phyloP scores from a whole-genome alignment of 1,140 invertebrate species.

The Marisa cornuarietis region DNA sequence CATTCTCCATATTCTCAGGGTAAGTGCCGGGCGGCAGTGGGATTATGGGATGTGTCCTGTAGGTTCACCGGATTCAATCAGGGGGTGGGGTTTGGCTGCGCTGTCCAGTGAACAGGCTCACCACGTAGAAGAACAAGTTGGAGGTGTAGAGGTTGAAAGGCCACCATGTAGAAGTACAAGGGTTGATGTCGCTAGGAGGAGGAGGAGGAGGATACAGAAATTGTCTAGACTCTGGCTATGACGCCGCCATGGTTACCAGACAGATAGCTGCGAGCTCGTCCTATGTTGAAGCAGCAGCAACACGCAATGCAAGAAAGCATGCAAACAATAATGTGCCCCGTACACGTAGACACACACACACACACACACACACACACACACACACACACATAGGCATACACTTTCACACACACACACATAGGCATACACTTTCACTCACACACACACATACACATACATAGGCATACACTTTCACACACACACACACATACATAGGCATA shows the following conservation, averaged over 20 bases:
- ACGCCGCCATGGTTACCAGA: not conserved
- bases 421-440: too few species aligned
- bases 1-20: too few species aligned
- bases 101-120: not conserved
- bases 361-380: slow-evolving; percentile 8
- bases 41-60: too few species aligned
- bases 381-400: slow-evolving; percentile 1
- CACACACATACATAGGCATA: too few species aligned
- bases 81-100: too few species aligned
- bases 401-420: too few species aligned
- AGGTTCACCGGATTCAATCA: too few species aligned
- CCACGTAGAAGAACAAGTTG: not conserved
- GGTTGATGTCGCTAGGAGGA: not conserved
- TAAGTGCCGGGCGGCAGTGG: too few species aligned
- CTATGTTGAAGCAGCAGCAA: not conserved
- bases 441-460: too few species aligned
- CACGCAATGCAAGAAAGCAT: not conserved
- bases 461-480: too few species aligned
- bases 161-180: not conserved
- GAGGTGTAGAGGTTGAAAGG: not conserved
- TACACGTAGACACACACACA: slow-evolving; percentile 4
- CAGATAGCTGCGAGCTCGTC: not conserved
- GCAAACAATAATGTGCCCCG: too few species aligned
- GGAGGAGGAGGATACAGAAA: not conserved
- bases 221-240: not conserved